phyloP scores from a whole-genome alignment of 2,113 vertebrate genomes.

The Parotia lawesii region DNA sequence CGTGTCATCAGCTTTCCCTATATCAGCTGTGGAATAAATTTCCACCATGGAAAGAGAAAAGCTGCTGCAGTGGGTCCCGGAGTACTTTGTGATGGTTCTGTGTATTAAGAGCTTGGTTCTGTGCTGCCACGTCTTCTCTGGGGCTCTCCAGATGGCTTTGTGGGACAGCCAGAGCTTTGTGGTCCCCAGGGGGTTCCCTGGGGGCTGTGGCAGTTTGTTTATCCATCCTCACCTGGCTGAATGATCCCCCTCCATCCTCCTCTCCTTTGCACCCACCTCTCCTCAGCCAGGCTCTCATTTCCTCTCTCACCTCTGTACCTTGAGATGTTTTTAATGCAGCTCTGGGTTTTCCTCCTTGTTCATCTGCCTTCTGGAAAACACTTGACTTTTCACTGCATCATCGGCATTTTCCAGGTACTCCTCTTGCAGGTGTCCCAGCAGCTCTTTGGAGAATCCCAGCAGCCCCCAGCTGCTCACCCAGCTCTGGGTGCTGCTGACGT shows the following conservation, averaged over 20 bases:
- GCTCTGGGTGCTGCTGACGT: accelerated
- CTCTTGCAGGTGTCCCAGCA: not conserved
- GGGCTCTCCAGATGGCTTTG: not conserved
- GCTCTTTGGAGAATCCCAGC: not conserved
- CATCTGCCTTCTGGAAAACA: not conserved
- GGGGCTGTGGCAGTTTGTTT: not conserved
- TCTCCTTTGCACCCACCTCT: not conserved
- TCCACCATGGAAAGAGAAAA: not conserved
- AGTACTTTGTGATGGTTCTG: not conserved
- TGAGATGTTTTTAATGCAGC: not conserved
- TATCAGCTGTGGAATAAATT: not conserved
- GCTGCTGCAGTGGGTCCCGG: not conserved
- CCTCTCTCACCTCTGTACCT: not conserved
- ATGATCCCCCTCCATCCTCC: not conserved
- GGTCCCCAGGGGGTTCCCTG: accelerated
- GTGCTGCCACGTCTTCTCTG: not conserved
- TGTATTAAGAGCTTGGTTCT: not conserved
- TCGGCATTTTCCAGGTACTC: not conserved
- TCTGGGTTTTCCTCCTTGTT: not conserved
- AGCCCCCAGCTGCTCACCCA: not conserved
- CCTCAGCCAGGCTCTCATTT: not conserved
- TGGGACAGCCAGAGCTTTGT: accelerated
- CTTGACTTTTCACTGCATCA: not conserved
- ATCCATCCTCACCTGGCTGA: not conserved
- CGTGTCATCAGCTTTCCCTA: accelerated